Evolutionary conservation across 2,888 invertebrate species (phyloP), one percentile per base, ranked within the genome.

Genomic region (Tethea ocularis): DNA sequence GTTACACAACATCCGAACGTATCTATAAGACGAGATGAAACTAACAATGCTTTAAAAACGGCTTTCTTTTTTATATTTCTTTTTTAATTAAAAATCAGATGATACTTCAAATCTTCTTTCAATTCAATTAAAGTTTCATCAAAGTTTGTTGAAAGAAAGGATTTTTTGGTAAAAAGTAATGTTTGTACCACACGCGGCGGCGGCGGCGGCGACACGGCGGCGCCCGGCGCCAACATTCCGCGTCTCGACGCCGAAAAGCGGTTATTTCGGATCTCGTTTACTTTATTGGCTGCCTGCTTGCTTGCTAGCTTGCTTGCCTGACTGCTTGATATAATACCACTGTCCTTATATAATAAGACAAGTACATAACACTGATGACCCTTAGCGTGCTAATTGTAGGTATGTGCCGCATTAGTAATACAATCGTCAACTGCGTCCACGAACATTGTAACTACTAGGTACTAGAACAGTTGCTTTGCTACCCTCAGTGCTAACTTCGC

Each of bases 191-290:
- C 8, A 29, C 33, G 20, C 20, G 11, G 20, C 38, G 7, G 22
- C 20, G n/a, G 13, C 15, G n/a, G 38, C 36, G 29, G 33, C 55
- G 53, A 20, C 58, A 22, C 15, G 24, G n/a, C 29, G 46, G 57
- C 46, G 61, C 57, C 61, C 64, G 74, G 74, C 74, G 74, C 69
- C 72, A 71, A 71, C 72, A 71, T 74, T 69, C 74, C 70, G 38
- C 24, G 41, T 46, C 52, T 52, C 24, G 38, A 20, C 33, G 38
- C 51, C 51, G 33, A 41, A 24, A 51, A 51, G 33, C 52, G 52
- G 24, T 20, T 15, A 51, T 33, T 24, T 22, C 22, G n/a, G n/a
- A 53, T 13, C 38, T 26, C 13, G n/a, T 52, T 52, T 26, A 15
- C 11, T 24, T 22, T 13, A 24, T 23, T 1, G 22, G 22, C 51